phyloP scores from a whole-genome alignment of 2,888 invertebrate species.

The Ennomos quercinarius region DNA sequence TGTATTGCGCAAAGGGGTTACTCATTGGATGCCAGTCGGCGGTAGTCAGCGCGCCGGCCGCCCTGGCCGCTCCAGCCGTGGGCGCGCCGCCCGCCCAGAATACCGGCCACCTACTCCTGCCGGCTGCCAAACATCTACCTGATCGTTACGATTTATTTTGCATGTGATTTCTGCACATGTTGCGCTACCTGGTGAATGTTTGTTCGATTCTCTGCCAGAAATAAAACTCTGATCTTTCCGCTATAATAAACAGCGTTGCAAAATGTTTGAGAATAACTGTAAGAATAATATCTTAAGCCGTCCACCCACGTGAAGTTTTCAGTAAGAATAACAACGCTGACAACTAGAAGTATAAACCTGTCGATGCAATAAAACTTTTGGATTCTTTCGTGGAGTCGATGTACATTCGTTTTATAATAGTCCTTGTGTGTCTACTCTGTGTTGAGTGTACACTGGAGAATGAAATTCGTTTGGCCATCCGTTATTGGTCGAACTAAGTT shows the following conservation, averaged over 20 bases:
- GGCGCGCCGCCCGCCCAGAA: conserved; percentile 64
- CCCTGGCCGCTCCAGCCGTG: conserved; percentile 48
- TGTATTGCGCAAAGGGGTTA: conserved; percentile 72
- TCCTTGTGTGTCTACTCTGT: no score
- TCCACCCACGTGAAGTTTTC: conserved; percentile 10
- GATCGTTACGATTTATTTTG: conserved; percentile 36
- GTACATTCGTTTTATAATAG: no score
- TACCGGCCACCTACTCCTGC: conserved; percentile 68
- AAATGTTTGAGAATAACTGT: conserved; percentile 10
- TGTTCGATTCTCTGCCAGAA: conserved; percentile 18
- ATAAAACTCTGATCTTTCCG: conserved; percentile 20
- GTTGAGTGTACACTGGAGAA: no score
- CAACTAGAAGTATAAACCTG: conserved; percentile 3
- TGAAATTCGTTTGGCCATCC: no score
- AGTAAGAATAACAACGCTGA: neutral
- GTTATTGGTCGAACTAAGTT: no score
- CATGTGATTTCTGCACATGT: conserved; percentile 22
- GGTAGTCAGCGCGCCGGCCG: conserved; percentile 56
- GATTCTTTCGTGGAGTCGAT: neutral
- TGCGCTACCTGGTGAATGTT: conserved; percentile 17
- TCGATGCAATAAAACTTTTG: neutral
- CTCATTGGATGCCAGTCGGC: conserved; percentile 66
- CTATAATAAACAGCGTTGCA: conserved; percentile 22
- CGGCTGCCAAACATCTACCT: conserved; percentile 56
- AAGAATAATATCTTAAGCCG: conserved; percentile 7